phyloP scores from a whole-genome alignment of 1,140 invertebrate species.

The Cydia amplana region DNA sequence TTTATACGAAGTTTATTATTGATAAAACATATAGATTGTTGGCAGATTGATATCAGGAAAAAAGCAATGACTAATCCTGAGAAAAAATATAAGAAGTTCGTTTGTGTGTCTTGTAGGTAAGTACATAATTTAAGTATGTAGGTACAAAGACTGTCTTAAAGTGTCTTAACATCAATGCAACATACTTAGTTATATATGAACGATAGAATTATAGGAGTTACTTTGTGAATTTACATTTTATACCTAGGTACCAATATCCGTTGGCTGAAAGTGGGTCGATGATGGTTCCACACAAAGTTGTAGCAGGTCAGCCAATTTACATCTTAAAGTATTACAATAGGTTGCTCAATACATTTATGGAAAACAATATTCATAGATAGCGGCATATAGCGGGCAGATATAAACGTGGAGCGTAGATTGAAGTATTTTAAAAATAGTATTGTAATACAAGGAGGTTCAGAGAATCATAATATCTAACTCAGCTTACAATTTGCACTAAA shows the following conservation, averaged over 20 bases:
- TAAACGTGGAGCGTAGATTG: not conserved
- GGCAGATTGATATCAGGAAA: too few relatives aligned
- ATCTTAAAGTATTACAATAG: not conserved
- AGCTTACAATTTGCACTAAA: too few relatives aligned
- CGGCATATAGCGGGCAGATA: not conserved
- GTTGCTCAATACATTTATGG: not conserved
- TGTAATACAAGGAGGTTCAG: too few relatives aligned
- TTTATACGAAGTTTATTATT: too few relatives aligned
- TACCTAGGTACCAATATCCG: not conserved
- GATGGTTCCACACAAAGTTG: not conserved
- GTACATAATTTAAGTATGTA: too few relatives aligned
- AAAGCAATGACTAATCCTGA: too few relatives aligned
- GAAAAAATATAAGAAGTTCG: too few relatives aligned
- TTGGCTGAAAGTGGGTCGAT: conserved; percentile 8
- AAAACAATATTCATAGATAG: not conserved
- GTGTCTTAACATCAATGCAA: too few relatives aligned
- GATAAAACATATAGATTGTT: too few relatives aligned
- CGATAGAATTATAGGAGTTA: not conserved
- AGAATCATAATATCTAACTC: too few relatives aligned
- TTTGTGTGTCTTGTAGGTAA: too few relatives aligned
- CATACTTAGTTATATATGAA: not conserved
- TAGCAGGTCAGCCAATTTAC: conserved; percentile 5
- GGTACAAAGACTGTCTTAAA: too few relatives aligned
- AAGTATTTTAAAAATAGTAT: not conserved
- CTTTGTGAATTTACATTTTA: conserved; percentile 11